These are phyloP conservation scores for Morbakka virulenta DNA, from an alignment of 30 jellyfish, hydroid and myxozoan species.

Conservation along the genomic window DNA sequence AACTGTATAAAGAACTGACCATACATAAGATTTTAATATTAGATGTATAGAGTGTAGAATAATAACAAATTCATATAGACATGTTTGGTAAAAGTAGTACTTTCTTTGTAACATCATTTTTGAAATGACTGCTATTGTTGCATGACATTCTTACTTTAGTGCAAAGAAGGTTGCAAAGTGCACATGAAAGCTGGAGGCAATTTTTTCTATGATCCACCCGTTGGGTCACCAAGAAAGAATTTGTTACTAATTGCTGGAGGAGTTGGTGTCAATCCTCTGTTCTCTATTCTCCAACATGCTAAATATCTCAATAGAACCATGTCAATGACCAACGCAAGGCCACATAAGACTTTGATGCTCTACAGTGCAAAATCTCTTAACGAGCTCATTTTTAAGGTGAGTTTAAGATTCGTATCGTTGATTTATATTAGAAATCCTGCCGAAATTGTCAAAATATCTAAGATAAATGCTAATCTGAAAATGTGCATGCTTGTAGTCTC, in stretches of 20 bases:
- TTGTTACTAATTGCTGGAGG: slow-evolving; percentile 87
- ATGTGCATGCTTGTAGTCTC: too few relatives aligned
- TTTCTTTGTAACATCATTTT: too few relatives aligned
- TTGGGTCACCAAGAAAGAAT: background rate
- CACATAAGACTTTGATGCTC: slow-evolving; percentile 22
- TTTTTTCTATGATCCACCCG: slow-evolving; percentile 32
- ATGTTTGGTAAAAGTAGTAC: too few relatives aligned
- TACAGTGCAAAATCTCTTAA: slow-evolving; percentile 64
- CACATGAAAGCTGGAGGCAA: slow-evolving; percentile 76
- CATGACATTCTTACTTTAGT: slow-evolving; percentile 47
- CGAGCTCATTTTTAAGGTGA: slow-evolving; percentile 84
- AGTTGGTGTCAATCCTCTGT: slow-evolving; percentile 86
- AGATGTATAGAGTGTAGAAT: too few relatives aligned
- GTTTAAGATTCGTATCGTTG: too few relatives aligned
- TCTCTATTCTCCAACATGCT: slow-evolving; percentile 48
- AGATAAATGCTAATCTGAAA: too few relatives aligned
- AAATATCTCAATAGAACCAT: background rate
- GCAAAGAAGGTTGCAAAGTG: slow-evolving; percentile 65
- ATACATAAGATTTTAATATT: too few relatives aligned
- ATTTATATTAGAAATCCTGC: too few relatives aligned
- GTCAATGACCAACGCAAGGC: background rate
- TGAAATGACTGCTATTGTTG: too few relatives aligned
- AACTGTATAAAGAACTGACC: too few relatives aligned
- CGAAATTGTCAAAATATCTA: too few relatives aligned
- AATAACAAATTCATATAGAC: too few relatives aligned